Evolutionary conservation across 2,797 vertebrate genomes (phyloP).

Genomic region (Loris lydekkerianus): DNA sequence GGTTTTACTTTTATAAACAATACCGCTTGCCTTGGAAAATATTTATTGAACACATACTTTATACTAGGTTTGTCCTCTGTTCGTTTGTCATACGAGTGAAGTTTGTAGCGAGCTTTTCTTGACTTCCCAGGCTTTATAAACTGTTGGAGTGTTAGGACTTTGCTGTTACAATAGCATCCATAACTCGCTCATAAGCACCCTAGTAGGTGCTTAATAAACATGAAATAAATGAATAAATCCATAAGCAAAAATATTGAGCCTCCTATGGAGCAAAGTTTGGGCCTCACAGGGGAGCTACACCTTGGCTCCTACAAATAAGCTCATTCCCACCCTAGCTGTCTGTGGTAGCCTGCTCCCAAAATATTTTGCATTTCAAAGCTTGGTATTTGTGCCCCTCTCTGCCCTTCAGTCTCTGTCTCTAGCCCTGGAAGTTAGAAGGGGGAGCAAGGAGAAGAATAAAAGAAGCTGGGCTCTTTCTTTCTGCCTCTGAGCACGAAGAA

Average conservation of each 20-base stretch:
- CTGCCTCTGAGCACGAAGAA: background rate
- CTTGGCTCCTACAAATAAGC: background rate
- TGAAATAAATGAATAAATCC: background rate
- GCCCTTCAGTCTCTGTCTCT: too few species aligned
- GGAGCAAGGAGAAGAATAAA: fast-evolving
- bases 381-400: background rate
- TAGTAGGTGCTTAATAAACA: background rate
- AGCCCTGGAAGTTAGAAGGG: background rate
- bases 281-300: background rate
- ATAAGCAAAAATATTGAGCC: background rate
- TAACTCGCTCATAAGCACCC: background rate
- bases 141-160: background rate
- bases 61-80: background rate
- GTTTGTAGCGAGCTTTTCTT: background rate
- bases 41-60: background rate
- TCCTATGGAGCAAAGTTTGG: background rate
- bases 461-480: background rate
- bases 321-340: background rate
- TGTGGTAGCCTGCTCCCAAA: background rate
- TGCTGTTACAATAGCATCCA: background rate
- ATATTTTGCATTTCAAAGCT: background rate
- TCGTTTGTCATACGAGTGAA: background rate
- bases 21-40: background rate
- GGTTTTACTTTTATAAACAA: background rate
- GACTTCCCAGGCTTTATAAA: background rate